Percentiles rank a stretch among this genome's conserved stretches.
These are phyloP conservation scores for Pyrgilauda ruficollis DNA, from an alignment of 2,113 vertebrate genomes.

Conservation along the genomic window DNA sequence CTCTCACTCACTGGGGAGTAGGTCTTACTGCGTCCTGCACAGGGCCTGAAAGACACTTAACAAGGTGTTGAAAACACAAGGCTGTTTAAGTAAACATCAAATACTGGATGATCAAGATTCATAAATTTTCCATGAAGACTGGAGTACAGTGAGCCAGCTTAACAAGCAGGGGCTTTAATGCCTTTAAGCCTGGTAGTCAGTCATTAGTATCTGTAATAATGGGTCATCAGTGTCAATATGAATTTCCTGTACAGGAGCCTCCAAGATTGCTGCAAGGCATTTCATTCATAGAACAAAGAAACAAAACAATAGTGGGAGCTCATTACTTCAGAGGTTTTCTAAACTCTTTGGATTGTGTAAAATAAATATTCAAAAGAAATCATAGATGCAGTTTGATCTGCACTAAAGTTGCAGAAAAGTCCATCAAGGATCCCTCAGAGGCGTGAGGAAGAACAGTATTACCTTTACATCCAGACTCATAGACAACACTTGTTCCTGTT, in stretches of 20 bases:
- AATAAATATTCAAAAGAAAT: conserved; percentile 44
- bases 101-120: background rate
- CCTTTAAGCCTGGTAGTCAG: background rate
- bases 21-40: background rate
- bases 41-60: background rate
- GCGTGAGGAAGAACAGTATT: background rate
- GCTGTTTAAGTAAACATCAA: background rate
- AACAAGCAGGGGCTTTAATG: background rate
- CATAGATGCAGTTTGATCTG: conserved; percentile 22
- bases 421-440: background rate
- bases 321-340: conserved; percentile 24
- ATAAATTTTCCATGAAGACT: background rate
- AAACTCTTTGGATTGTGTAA: conserved; percentile 2
- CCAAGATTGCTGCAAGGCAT: conserved; percentile 22
- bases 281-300: conserved; percentile 28
- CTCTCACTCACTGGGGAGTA: background rate
- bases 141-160: background rate
- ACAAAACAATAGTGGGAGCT: background rate
- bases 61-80: background rate
- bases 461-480: background rate
- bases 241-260: conserved; percentile 14
- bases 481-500: background rate
- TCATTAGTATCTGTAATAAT: background rate
- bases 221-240: background rate
- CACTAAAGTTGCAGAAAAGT: background rate